Conservation (phyloP, 2,797 vertebrate genomes). For the Anisognathus igniventris region DNA sequence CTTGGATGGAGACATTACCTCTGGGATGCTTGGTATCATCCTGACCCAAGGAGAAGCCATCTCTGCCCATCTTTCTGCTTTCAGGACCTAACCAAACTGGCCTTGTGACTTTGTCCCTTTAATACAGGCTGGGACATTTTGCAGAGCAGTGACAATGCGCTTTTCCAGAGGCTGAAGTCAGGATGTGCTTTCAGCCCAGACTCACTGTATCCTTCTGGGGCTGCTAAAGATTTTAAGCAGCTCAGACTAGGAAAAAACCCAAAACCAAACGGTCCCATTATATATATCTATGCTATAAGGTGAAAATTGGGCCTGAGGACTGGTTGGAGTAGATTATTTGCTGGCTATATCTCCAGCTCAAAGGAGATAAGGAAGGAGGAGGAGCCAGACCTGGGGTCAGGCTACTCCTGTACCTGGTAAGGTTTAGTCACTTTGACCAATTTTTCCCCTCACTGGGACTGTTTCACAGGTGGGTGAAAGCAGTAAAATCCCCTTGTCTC, state of each 20-base stretch:
- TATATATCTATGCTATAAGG: neutral
- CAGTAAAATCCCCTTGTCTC: neutral
- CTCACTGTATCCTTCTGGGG: neutral
- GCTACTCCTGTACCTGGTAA: neutral
- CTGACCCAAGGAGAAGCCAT: neutral
- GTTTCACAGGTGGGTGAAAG: neutral
- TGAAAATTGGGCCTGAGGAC: neutral
- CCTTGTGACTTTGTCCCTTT: neutral
- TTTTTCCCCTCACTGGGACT: neutral
- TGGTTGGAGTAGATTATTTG: neutral
- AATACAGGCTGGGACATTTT: neutral
- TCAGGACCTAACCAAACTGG: neutral
- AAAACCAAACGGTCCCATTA: accelerated
- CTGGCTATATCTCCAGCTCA: neutral
- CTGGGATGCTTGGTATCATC: neutral
- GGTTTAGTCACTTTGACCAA: neutral
- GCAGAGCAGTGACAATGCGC: accelerated
- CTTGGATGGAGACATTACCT: neutral
- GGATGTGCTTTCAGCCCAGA: neutral
- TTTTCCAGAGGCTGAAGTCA: too few species aligned
- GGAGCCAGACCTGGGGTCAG: neutral
- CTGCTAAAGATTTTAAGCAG: neutral
- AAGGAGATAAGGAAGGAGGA: neutral
- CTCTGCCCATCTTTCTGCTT: neutral
- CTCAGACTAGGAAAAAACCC: neutral